Evolutionary conservation across 1,140 invertebrate species (phyloP).

Genomic region (Polypedilum pembai): DNA sequence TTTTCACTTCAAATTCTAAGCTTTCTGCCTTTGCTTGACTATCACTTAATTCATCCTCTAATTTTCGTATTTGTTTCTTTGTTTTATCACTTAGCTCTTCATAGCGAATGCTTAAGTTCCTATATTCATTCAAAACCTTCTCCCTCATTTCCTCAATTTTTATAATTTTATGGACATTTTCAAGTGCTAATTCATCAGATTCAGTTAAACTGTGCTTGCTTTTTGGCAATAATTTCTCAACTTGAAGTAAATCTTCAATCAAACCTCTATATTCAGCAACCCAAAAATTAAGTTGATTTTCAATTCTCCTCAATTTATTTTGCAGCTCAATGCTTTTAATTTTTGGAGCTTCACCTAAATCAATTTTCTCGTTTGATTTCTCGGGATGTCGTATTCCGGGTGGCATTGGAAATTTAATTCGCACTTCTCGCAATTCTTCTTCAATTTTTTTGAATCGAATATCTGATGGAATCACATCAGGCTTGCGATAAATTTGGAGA

Average conservation of each 20-base stretch:
- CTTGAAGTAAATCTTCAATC: not conserved
- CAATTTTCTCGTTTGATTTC: not conserved
- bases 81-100: not conserved
- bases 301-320: conserved; percentile 9
- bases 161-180: not conserved
- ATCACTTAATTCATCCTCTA: not conserved
- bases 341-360: not conserved
- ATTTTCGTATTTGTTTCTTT: not conserved
- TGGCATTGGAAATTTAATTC: not conserved
- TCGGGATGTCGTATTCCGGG: not conserved
- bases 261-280: not conserved
- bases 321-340: conserved; percentile 12
- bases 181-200: not conserved
- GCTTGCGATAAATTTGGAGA: not conserved
- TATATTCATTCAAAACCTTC: not conserved
- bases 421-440: not conserved
- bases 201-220: not conserved
- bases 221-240: conserved; percentile 3
- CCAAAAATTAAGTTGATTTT: not conserved
- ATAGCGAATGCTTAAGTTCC: not conserved
- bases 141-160: not conserved
- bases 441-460: not conserved
- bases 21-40: not conserved
- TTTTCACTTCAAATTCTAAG: not conserved
- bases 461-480: not conserved